Conservation (phyloP, 1,140 invertebrate species). For the Drosophila santomea region DNA sequence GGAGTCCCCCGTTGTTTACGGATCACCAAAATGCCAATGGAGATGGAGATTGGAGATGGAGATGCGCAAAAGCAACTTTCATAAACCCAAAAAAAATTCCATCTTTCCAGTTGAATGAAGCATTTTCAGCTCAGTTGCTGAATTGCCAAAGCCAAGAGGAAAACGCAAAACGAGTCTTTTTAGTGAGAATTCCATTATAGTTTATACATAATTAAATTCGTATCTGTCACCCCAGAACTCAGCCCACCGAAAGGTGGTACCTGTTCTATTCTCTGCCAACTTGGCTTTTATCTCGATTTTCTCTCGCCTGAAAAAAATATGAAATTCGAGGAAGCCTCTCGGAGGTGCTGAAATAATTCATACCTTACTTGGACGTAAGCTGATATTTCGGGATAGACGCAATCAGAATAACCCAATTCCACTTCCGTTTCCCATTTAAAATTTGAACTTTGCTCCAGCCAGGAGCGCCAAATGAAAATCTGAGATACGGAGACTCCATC, state of each 20-base stretch:
- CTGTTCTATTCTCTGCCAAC: conserved; percentile 53
- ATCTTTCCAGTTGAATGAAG: conserved; percentile 64
- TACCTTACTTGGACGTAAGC: conserved; percentile 3
- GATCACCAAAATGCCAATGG: conserved; percentile 23
- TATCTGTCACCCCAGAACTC: conserved; percentile 60
- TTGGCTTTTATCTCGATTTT: conserved; percentile 23
- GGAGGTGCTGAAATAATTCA: conserved; percentile 7
- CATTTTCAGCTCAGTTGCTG: conserved; percentile 39
- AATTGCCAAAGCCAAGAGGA: conserved; percentile 5
- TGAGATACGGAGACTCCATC: conserved; percentile 1
- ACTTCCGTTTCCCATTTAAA: conserved; percentile 45
- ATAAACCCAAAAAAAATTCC: conserved; percentile 47
- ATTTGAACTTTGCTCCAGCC: conserved; percentile 37
- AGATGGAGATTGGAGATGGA: conserved; percentile 33
- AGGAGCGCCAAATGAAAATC: conserved; percentile 23
- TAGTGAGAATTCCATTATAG: conserved; percentile 46
- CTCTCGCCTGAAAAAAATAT: conserved; percentile 15
- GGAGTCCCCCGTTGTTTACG: conserved; percentile 55
- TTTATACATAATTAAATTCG: conserved; percentile 70
- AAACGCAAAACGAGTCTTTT: conserved; percentile 42
- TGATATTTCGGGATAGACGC: conserved; percentile 43
- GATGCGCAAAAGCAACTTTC: conserved; percentile 73
- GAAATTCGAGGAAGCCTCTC: conserved; percentile 10
- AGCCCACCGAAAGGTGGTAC: conserved; percentile 54
- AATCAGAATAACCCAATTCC: conserved; percentile 44